Conservation (phyloP, 2,113 vertebrate species). For the Centropristis striata region DNA sequence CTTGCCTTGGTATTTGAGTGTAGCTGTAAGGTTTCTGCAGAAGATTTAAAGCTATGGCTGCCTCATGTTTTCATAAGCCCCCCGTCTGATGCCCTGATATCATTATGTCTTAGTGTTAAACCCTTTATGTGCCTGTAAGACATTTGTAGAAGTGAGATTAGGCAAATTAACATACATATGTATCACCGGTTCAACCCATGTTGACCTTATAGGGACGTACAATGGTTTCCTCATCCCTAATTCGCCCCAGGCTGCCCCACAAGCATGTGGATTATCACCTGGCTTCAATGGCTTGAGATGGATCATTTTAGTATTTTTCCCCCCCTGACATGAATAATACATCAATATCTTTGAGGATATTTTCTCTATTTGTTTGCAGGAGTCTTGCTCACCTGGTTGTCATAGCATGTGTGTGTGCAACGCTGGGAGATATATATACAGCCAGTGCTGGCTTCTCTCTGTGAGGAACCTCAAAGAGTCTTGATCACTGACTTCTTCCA, state of each 20-base stretch:
- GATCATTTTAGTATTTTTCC: slow-evolving; percentile 75
- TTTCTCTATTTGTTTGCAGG: slow-evolving; percentile 77
- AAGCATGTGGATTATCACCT: slow-evolving; percentile 83
- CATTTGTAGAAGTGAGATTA: slow-evolving; percentile 86
- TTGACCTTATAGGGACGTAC: slow-evolving; percentile 82
- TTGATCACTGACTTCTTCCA: slow-evolving; percentile 79
- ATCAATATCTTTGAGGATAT: slow-evolving; percentile 78
- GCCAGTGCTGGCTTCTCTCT: slow-evolving; percentile 68
- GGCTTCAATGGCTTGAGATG: slow-evolving; percentile 81
- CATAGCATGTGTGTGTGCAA: slow-evolving; percentile 55
- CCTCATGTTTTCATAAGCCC: slow-evolving; percentile 73
- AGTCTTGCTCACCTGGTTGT: slow-evolving; percentile 74
- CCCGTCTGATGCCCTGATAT: slow-evolving; percentile 82
- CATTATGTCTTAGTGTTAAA: slow-evolving; percentile 82
- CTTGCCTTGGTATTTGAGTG: slow-evolving; percentile 37
- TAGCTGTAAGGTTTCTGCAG: slow-evolving; percentile 39
- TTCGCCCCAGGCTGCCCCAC: slow-evolving; percentile 73
- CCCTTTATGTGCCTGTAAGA: slow-evolving; percentile 85
- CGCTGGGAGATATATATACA: slow-evolving; percentile 64
- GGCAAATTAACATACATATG: slow-evolving; percentile 86
- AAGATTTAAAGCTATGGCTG: slow-evolving; percentile 66
- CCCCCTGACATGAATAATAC: slow-evolving; percentile 79
- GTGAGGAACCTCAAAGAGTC: slow-evolving; percentile 83
- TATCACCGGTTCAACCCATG: slow-evolving; percentile 81
- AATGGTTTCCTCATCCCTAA: slow-evolving; percentile 78